Evolutionary conservation across 1,140 invertebrate genomes (phyloP), one percentile per base, ranked within the genome.

Genomic region (Temnothorax nylanderi): DNA sequence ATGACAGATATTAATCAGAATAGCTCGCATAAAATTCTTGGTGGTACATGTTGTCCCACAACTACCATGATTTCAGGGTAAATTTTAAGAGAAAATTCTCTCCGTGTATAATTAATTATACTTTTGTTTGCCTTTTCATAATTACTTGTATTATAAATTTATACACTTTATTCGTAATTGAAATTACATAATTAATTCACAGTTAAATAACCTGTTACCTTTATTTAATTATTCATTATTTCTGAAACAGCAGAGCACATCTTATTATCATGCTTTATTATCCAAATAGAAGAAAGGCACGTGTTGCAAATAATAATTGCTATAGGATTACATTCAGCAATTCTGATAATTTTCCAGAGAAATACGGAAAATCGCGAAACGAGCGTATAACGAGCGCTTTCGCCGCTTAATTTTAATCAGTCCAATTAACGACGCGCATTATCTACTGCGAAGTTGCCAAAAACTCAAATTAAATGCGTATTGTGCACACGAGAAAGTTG

Each of bases 341-440:
- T 81, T 84, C 32, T 74, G 54, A 60, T 74, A 84, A 84, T 75
- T 62, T 84, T 49, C 69, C 56, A 34, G 21, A 49, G 74, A 41
- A 58, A 47, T 71, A 32, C 56, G 18, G 44, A 60, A 84, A 84
- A 84, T 74, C 41, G 41, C 41, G n/a, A 82, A 84, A 84, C 44
- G 26, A 74, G 71, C 67, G 44, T 26, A 75, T 84, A 84, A 84
- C 56, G 69, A 84, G 80, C 41, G 80, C 69, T 74, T 75, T 74
- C 69, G 69, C 34, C 80, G 80, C 69, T 84, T 84, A 84, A 74
- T 84, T 84, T 84, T 84, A 84, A 84, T 84, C 80, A 84, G 69
- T 58, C 67, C 41, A 84, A 75, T 84, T 84, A 84, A 84, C 69
- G 26, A 41, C 18, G 54, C 51, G 34, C 37, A 41, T 75, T 84